Percentiles rank a stretch among this genome's conserved stretches.
Conservation (phyloP, 2,888 invertebrate species). For the Pyrocoelia pectoralis region DNA sequence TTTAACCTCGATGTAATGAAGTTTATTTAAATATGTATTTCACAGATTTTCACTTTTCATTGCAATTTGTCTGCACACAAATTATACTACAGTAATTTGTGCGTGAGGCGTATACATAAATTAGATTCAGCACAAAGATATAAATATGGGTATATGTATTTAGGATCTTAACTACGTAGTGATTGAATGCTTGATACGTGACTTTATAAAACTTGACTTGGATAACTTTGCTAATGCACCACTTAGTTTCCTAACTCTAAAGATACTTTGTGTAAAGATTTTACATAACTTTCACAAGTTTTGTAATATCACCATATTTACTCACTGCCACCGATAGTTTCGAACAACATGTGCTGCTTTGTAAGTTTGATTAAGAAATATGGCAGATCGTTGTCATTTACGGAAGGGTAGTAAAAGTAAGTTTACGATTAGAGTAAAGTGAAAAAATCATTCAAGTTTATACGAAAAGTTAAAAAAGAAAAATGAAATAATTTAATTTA, state of each 20-base stretch:
- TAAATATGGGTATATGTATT: neutral
- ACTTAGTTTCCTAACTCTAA: slow-evolving; percentile 21
- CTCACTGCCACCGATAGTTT: slow-evolving; percentile 20
- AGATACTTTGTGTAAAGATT: slow-evolving; percentile 19
- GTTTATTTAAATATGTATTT: neutral
- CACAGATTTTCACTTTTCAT: neutral
- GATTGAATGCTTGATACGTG: neutral
- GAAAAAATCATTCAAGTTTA: neutral
- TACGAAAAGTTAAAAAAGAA: neutral
- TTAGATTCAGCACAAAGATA: too few species aligned
- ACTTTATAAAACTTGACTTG: neutral
- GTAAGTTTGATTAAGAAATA: slow-evolving; percentile 18
- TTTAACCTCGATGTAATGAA: neutral
- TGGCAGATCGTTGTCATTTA: slow-evolving; percentile 1
- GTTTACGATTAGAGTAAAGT: neutral
- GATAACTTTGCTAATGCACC: slow-evolving; percentile 27
- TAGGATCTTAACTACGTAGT: neutral
- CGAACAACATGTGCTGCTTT: slow-evolving; percentile 16
- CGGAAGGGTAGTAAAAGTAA: neutral
- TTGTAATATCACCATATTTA: slow-evolving; percentile 23
- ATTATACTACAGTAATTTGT: too few species aligned
- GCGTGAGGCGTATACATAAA: too few species aligned
- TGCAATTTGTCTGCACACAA: neutral
- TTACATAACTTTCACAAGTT: slow-evolving; percentile 22
- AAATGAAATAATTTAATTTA: slow-evolving; percentile 15